Evolutionary conservation across 2,888 invertebrate genomes (phyloP).

Genomic region (Epsilonema sp.): DNA sequence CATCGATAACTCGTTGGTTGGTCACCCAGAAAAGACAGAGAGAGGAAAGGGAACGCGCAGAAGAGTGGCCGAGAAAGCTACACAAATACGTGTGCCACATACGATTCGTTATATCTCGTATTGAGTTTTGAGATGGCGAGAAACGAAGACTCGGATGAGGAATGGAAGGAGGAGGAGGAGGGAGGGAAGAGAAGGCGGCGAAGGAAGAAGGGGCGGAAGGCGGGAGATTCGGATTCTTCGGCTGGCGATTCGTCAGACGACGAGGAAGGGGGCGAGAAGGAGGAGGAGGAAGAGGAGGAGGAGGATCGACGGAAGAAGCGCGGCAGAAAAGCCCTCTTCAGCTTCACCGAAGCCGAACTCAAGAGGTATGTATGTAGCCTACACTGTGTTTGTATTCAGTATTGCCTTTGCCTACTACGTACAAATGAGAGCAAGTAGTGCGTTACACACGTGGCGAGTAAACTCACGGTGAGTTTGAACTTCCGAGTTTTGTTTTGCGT

Average conservation of each 20-base stretch:
- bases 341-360: constrained; percentile 42
- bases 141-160: constrained; percentile 12
- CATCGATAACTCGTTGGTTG: no score
- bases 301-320: not conserved
- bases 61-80: no score
- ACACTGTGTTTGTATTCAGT: not conserved
- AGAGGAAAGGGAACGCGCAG: no score
- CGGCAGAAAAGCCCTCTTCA: constrained; percentile 45
- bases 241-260: constrained; percentile 1
- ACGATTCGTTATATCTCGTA: no score
- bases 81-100: no score
- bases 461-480: no score
- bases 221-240: not conserved
- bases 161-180: constrained; percentile 1
- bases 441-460: no score
- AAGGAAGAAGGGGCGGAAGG: constrained; percentile 5
- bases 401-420: no score
- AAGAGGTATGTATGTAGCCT: constrained; percentile 18
- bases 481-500: no score
- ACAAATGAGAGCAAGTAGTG: no score
- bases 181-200: no score
- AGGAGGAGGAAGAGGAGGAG: constrained; percentile 27
- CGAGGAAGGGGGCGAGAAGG: constrained; percentile 23
- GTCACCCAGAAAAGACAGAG: no score
- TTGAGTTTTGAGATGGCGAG: constrained; percentile 13